Evolutionary conservation across 1,140 invertebrate species (phyloP), one percentile per base, ranked within the genome.

Genomic region (Drosophila fuyamai): DNA sequence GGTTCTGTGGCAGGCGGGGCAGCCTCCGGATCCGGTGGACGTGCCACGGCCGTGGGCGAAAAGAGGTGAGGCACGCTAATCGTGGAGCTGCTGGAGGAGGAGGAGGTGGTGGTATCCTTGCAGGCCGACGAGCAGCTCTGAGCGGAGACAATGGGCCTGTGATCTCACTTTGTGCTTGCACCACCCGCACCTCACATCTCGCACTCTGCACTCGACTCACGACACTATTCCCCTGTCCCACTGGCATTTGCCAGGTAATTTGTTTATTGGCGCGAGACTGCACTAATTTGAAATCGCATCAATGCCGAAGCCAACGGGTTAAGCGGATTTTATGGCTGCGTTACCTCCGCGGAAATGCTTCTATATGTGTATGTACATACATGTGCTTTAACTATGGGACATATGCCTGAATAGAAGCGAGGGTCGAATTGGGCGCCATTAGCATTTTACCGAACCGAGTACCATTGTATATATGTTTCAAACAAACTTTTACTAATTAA

Each of bases 11-110:
- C 46, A 6, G 50, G 61, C 23, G 61, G 27, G 29, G 18, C 40
- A 7, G 47, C 27, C 18, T 43, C 18, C 27, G 57, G 56, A 27
- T 14, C 62, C 8, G 40, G 35, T 38, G 61, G 59, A n/a, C 62
- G 68, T 36, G 4, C 47, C 23, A 66, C 57, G 50, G 59, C 90
- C 46, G 51, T 81, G 50, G 79, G 76, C 72, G 91, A 92, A 71
- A 92, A 92, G 72, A 92, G 92, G 91, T 92, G 92, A 92, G 92
- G 82, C 65, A 92, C 91, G 58, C 59, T 91, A 27, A 79, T 91
- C 59, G 80, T 91, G 86, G 75, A 92, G 81, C 76, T 86, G 83
- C 83, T 88, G 48, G 83, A 79, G 48, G 83, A 88, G 79, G 82
- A 81, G 48, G 53, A 74, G 16, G 73, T 68, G 36, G 56, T 60